Evolutionary conservation across 2,797 vertebrate genomes (phyloP).

Genomic region (Coregonus ussuriensis): DNA sequence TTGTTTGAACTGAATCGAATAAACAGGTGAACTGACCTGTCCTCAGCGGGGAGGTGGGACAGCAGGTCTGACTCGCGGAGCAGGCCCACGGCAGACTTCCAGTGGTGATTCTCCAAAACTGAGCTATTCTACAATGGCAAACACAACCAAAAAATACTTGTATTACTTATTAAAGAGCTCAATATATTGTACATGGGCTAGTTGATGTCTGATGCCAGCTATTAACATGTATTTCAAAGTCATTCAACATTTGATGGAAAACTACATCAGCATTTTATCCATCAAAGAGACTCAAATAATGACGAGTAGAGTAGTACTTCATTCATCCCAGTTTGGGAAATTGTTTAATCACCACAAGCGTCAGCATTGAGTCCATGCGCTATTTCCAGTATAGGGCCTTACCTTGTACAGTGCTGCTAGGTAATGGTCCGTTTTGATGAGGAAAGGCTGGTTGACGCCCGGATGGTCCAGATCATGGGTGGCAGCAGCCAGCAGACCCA

Average conservation of each 20-base stretch:
- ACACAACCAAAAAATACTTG: neutral
- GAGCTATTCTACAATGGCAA: slow-evolving; percentile 79
- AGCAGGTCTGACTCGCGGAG: slow-evolving; percentile 84
- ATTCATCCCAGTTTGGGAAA: neutral
- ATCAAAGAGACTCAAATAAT: neutral
- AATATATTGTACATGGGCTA: neutral
- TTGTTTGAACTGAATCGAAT: neutral
- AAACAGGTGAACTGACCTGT: slow-evolving; percentile 67
- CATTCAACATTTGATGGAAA: neutral
- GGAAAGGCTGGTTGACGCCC: slow-evolving; percentile 84
- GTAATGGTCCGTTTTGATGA: slow-evolving; percentile 88
- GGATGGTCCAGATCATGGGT: slow-evolving; percentile 86
- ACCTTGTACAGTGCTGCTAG: slow-evolving; percentile 86
- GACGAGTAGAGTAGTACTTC: neutral
- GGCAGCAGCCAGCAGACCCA: slow-evolving; percentile 83
- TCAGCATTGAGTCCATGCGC: neutral
- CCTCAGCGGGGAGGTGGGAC: slow-evolving; percentile 80
- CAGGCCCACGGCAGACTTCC: slow-evolving; percentile 84
- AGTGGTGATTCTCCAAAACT: slow-evolving; percentile 87
- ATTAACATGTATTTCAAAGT: neutral
- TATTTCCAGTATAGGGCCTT: slow-evolving; percentile 38
- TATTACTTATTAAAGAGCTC: neutral
- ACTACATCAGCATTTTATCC: neutral
- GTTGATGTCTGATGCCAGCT: neutral
- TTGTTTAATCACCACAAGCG: neutral